These are phyloP conservation scores for Lagorchestes hirsutus DNA, from an alignment of 2,797 vertebrate genomes.

Conservation along the genomic window DNA sequence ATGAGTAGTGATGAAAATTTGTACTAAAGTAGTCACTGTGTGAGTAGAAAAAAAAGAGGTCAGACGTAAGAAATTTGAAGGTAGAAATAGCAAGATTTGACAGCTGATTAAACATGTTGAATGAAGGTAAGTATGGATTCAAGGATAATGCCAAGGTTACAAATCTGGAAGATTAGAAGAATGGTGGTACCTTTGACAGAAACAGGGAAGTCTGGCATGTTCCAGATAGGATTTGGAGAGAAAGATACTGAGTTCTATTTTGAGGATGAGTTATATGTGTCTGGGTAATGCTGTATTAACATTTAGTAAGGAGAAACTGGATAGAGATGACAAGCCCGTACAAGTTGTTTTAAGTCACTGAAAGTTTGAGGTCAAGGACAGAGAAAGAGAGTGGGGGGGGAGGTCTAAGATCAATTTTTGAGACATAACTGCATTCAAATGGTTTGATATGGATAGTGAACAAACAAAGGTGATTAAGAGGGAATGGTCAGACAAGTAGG, in stretches of 20 bases:
- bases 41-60: background rate
- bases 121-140: background rate
- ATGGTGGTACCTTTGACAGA: background rate
- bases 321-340: background rate
- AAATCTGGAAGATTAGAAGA: background rate
- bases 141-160: background rate
- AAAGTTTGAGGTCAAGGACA: background rate
- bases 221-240: background rate
- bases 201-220: background rate
- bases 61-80: background rate
- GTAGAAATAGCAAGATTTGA: background rate
- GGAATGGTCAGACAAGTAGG: background rate
- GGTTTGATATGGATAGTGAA: background rate
- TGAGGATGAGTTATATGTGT: too few species aligned
- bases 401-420: background rate
- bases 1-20: background rate
- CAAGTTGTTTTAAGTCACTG: background rate
- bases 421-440: background rate
- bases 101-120: background rate
- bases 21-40: background rate
- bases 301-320: too few species aligned
- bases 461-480: background rate
- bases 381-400: background rate
- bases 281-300: too few species aligned
- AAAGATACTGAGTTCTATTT: too few species aligned